Conservation (phyloP, 2,888 invertebrate genomes). For the Dolichomitus sp. region DNA sequence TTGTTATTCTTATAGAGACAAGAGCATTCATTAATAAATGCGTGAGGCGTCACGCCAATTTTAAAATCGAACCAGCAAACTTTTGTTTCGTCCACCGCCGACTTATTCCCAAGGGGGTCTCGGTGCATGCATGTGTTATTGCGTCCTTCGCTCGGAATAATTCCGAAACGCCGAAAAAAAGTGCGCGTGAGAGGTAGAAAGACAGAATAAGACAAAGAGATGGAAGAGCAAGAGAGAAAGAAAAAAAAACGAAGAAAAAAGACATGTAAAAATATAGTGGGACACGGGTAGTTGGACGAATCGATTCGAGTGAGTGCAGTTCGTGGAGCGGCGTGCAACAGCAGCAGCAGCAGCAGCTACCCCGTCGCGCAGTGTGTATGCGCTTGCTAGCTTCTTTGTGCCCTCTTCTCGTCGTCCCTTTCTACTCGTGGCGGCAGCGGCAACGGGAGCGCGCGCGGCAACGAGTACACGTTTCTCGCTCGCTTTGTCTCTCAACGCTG, state of each 20-base stretch:
- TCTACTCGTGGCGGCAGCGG: conserved; percentile 52
- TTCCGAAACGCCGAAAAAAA: conserved; percentile 37
- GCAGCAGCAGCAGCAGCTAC: conserved; percentile 65
- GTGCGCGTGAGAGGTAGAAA: conserved; percentile 42
- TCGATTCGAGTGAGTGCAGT: conserved; percentile 68
- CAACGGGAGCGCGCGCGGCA: conserved; percentile 15
- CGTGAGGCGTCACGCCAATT: background rate
- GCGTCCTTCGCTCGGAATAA: conserved; percentile 11
- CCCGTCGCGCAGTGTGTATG: conserved; percentile 56
- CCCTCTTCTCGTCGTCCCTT: conserved; percentile 65
- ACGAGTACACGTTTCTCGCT: conserved; percentile 36
- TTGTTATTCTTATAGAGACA: no score
- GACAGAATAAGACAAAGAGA: conserved; percentile 38
- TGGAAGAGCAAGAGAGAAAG: conserved; percentile 16
- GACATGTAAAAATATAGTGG: conserved; percentile 51
- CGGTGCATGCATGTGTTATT: conserved; percentile 30
- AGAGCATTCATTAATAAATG: background rate
- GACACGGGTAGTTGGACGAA: conserved; percentile 68
- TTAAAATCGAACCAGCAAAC: background rate
- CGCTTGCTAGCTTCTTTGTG: conserved; percentile 63
- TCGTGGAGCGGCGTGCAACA: conserved; percentile 69
- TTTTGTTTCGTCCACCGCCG: background rate
- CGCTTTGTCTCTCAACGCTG: conserved; percentile 64
- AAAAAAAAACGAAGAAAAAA: conserved; percentile 39
- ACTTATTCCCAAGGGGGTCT: conserved; percentile 44